Conservation (phyloP, 2,888 invertebrate species). For the Gryllus longicercus region DNA sequence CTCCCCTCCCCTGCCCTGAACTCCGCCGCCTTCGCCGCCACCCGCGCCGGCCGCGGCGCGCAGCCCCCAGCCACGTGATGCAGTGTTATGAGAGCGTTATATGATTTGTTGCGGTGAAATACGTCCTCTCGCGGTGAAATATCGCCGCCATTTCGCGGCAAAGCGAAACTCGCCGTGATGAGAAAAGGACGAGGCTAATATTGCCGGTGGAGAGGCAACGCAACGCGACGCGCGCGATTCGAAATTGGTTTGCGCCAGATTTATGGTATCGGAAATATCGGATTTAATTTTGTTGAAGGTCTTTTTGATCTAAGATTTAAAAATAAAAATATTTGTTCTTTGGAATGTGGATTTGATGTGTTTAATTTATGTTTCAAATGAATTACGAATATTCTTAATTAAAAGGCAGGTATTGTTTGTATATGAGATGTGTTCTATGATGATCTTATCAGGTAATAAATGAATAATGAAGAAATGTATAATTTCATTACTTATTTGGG, state of each 20-base stretch:
- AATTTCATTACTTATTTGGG: too few relatives aligned
- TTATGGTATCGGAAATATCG: slow-evolving; percentile 5
- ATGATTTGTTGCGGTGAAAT: slow-evolving; percentile 10
- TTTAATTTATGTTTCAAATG: too few relatives aligned
- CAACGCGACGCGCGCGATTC: neutral
- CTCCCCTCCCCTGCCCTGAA: too few relatives aligned
- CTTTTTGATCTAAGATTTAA: neutral
- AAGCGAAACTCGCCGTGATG: neutral
- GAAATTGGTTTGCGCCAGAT: neutral
- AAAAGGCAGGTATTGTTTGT: too few relatives aligned
- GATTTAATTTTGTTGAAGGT: neutral
- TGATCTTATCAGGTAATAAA: too few relatives aligned
- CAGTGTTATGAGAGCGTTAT: neutral
- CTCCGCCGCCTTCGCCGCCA: too few relatives aligned
- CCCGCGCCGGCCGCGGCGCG: neutral
- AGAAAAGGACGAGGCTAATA: slow-evolving; percentile 7
- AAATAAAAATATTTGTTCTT: too few relatives aligned
- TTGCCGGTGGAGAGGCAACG: neutral
- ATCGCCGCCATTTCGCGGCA: neutral
- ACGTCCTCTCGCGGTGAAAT: slow-evolving; percentile 1
- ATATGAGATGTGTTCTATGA: too few relatives aligned
- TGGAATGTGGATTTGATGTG: too few relatives aligned
- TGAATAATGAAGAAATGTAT: too few relatives aligned
- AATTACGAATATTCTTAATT: too few relatives aligned
- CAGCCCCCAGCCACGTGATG: neutral